phyloP scores from a whole-genome alignment of 2,113 vertebrate genomes.

The Gymnorhina tibicen region DNA sequence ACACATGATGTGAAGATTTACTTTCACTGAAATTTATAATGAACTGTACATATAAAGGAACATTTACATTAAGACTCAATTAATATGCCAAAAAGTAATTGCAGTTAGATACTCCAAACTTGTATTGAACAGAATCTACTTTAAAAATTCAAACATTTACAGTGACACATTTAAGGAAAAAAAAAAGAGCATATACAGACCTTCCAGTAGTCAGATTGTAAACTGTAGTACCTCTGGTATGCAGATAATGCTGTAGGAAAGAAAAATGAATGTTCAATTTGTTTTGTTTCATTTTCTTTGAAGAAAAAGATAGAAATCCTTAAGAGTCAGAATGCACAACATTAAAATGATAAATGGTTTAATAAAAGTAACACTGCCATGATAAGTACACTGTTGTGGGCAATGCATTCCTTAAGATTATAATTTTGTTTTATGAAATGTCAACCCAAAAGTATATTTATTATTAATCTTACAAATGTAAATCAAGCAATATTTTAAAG shows the following conservation, averaged over 20 bases:
- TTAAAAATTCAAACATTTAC: neutral
- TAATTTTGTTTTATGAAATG: slow-evolving; percentile 40
- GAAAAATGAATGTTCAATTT: slow-evolving; percentile 50
- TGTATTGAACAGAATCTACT: neutral
- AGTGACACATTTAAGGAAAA: neutral
- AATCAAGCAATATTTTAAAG: slow-evolving; percentile 44
- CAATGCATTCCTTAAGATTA: slow-evolving; percentile 20
- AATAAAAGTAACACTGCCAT: slow-evolving; percentile 40
- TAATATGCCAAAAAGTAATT: neutral
- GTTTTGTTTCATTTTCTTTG: slow-evolving; percentile 22
- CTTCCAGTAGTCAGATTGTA: slow-evolving; percentile 99
- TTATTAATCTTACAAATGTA: slow-evolving; percentile 38
- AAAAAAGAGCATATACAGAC: slow-evolving; percentile 73
- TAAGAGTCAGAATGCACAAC: neutral
- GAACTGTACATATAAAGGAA: neutral
- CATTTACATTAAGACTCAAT: neutral
- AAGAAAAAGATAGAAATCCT: slow-evolving; percentile 34
- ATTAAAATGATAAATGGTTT: slow-evolving; percentile 38
- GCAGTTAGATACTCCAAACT: neutral
- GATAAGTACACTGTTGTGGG: slow-evolving; percentile 22
- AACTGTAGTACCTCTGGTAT: slow-evolving; percentile 99
- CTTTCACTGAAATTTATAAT: neutral
- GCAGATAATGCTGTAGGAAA: slow-evolving; percentile 93
- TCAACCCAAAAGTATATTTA: slow-evolving; percentile 12
- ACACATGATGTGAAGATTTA: neutral